Evolutionary conservation across 1,140 invertebrate genomes (phyloP).

Genomic region (Aphelenchoides avenae): DNA sequence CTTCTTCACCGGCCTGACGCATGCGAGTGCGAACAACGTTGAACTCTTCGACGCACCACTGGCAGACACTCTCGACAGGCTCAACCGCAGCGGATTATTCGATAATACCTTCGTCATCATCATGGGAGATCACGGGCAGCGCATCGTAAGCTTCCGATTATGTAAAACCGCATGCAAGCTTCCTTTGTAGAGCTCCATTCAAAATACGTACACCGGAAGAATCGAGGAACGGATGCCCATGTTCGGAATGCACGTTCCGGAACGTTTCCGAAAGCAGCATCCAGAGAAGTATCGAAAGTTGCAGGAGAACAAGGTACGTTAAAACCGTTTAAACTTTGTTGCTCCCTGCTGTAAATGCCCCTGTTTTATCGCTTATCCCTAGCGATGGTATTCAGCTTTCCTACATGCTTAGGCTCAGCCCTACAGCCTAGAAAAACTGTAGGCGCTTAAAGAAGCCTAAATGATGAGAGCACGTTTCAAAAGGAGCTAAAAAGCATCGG

Average conservation of each 20-base stretch:
- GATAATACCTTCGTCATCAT: constrained; percentile 61
- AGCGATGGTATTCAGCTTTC: no score
- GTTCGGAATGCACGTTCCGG: constrained; percentile 45
- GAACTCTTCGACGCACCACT: constrained; percentile 36
- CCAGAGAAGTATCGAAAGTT: constrained; percentile 31
- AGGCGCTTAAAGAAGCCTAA: no score
- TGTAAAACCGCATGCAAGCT: neutral
- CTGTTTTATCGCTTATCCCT: no score
- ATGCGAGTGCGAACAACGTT: constrained; percentile 38
- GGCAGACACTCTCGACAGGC: constrained; percentile 19
- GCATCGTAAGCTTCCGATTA: constrained; percentile 31
- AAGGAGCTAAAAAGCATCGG: no score
- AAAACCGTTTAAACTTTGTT: no score
- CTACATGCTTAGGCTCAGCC: no score
- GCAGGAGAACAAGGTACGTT: constrained; percentile 30
- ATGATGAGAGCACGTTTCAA: no score
- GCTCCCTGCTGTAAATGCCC: no score
- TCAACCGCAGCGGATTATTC: constrained; percentile 34
- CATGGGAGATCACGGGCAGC: constrained; percentile 62
- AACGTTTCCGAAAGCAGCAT: constrained; percentile 28
- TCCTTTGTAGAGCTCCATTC: constrained; percentile 28
- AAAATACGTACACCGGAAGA: constrained; percentile 44
- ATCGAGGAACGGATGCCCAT: constrained; percentile 59
- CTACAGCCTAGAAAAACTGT: no score
- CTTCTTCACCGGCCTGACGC: constrained; percentile 49